Evolutionary conservation across 2,113 vertebrate species (phyloP).

Genomic region (Tychaedon coryphoeus): DNA sequence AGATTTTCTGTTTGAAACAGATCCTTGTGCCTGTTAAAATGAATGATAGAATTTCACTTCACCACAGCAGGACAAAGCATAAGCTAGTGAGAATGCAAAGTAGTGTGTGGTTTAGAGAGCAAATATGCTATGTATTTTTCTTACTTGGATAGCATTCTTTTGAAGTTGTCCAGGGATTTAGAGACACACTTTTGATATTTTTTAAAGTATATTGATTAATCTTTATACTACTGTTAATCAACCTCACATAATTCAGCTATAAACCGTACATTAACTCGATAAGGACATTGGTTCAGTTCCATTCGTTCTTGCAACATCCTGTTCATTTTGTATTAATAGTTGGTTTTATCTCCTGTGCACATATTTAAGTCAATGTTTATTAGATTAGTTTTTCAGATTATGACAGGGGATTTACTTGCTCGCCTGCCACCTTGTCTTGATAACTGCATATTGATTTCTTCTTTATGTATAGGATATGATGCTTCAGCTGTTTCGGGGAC

Average conservation of each 20-base stretch:
- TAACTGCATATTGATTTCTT: background rate
- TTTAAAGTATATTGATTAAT: background rate
- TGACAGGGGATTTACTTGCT: background rate
- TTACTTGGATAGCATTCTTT: background rate
- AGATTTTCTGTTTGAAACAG: background rate
- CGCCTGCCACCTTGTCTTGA: background rate
- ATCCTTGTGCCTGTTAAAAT: background rate
- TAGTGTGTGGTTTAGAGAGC: background rate
- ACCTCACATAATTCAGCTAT: background rate
- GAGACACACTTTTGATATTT: background rate
- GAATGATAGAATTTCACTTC: background rate
- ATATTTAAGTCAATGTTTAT: background rate
- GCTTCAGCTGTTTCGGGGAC: constrained; percentile 94
- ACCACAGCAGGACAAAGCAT: background rate
- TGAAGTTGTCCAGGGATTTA: background rate
- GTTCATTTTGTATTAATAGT: background rate
- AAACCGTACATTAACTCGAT: background rate
- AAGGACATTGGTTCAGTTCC: background rate
- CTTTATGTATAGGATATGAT: constrained; percentile 89
- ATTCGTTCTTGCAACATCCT: background rate
- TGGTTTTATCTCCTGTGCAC: background rate
- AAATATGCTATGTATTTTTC: background rate
- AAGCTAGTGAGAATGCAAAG: background rate
- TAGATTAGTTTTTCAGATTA: background rate
- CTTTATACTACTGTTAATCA: background rate